phyloP scores from a whole-genome alignment of 2,888 invertebrate species.

The Lampropteryx suffumata region DNA sequence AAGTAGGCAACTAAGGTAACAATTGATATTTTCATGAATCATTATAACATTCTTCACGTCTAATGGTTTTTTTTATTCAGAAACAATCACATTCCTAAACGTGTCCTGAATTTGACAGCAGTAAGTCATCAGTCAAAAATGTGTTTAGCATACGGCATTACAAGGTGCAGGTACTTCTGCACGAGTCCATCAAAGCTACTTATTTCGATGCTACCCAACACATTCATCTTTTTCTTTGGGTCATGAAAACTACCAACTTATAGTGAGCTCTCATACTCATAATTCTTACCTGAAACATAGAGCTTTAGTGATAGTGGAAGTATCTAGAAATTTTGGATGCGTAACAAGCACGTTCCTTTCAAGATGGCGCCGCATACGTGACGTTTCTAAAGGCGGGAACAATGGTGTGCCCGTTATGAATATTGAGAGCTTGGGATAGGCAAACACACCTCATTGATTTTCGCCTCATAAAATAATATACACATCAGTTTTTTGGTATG shows the following conservation, averaged over 20 bases:
- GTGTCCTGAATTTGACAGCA: constrained; percentile 41
- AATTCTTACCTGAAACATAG: constrained; percentile 32
- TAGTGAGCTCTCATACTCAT: constrained; percentile 48
- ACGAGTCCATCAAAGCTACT: constrained; percentile 51
- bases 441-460: constrained; percentile 61
- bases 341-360: constrained; percentile 68
- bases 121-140: constrained; percentile 48
- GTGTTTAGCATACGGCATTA: no score
- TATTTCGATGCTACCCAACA: constrained; percentile 60
- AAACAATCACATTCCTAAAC: constrained; percentile 43
- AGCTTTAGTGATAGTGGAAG: constrained; percentile 41
- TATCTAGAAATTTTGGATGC: constrained; percentile 58
- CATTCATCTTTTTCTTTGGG: constrained; percentile 77
- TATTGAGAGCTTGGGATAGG: constrained; percentile 69
- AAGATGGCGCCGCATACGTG: constrained; percentile 77
- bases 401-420: constrained; percentile 75
- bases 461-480: constrained; percentile 47
- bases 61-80: constrained; percentile 16
- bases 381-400: constrained; percentile 70
- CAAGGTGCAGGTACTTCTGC: no score
- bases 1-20: constrained; percentile 35
- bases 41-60: constrained; percentile 10
- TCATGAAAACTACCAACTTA: constrained; percentile 63
- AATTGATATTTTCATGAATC: constrained; percentile 37
- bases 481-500: constrained; percentile 34